These are phyloP conservation scores for Plagodis dolabraria DNA, from an alignment of 2,888 invertebrate species.

Conservation along the genomic window DNA sequence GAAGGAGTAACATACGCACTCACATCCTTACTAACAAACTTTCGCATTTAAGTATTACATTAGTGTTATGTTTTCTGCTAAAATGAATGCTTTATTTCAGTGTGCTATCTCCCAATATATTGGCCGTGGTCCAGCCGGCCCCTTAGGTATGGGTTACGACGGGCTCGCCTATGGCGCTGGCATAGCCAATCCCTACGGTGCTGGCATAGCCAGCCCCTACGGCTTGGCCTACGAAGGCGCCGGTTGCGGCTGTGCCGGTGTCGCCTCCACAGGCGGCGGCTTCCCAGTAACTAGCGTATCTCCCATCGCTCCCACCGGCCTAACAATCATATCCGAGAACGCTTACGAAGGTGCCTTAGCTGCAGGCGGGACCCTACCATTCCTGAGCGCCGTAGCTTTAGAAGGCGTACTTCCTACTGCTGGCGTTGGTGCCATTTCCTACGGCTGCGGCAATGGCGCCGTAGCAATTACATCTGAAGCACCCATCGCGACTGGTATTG, in stretches of 20 bases:
- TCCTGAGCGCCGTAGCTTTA: slow-evolving; percentile 50
- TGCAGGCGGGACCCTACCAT: slow-evolving; percentile 54
- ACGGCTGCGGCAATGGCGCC: slow-evolving; percentile 49
- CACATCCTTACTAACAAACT: too few relatives aligned
- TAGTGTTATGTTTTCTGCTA: background rate
- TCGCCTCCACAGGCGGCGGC: slow-evolving; percentile 42
- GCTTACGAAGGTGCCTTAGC: slow-evolving; percentile 46
- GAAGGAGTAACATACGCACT: too few relatives aligned
- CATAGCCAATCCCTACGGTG: background rate
- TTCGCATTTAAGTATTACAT: too few relatives aligned
- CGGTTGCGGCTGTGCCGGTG: slow-evolving; percentile 32
- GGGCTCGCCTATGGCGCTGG: background rate
- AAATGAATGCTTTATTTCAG: slow-evolving; percentile 13
- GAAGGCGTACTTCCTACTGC: slow-evolving; percentile 52
- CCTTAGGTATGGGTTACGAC: background rate
- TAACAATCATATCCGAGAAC: slow-evolving; percentile 51
- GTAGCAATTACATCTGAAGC: slow-evolving; percentile 45
- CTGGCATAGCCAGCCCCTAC: slow-evolving; percentile 14
- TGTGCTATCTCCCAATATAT: slow-evolving; percentile 23
- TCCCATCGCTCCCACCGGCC: slow-evolving; percentile 40
- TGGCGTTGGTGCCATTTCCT: slow-evolving; percentile 52
- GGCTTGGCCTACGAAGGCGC: background rate
- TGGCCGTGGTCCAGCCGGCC: slow-evolving; percentile 14
- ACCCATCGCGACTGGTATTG: slow-evolving; percentile 33
- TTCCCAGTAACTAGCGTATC: slow-evolving; percentile 21